A percentile compares a stretch with the other conserved stretches of the same genome.
These are phyloP conservation scores for Grallaria varia DNA, from an alignment of 2,113 vertebrate genomes.

Conservation along the genomic window DNA sequence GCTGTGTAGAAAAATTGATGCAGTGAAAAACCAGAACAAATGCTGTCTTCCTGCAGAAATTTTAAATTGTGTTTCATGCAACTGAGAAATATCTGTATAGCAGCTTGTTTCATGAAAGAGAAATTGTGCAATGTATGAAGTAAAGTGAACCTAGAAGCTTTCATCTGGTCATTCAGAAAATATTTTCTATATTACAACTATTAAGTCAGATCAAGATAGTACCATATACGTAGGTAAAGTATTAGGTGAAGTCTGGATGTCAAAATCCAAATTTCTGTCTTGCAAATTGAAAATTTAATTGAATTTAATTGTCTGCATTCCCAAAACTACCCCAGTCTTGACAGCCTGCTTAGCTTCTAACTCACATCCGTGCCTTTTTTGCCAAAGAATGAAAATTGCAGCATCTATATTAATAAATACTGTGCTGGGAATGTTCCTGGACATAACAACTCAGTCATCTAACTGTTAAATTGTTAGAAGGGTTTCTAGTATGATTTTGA, in stretches of 20 bases:
- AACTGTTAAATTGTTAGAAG: slow-evolving; percentile 6
- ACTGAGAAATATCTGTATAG: background rate
- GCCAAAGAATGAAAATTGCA: background rate
- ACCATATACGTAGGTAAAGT: background rate
- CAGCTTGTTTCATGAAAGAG: background rate
- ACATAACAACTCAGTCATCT: background rate
- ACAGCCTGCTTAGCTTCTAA: background rate
- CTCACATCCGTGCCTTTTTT: background rate
- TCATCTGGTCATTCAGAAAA: background rate
- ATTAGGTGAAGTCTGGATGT: background rate
- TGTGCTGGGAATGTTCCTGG: background rate
- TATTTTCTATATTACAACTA: background rate
- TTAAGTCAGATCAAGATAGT: background rate
- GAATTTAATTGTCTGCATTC: background rate
- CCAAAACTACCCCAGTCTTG: background rate
- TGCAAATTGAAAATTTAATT: background rate
- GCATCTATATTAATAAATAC: background rate
- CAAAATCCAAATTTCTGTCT: background rate
- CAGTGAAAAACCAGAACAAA: background rate
- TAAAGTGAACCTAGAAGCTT: background rate
- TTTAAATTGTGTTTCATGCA: background rate
- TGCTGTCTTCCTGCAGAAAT: background rate
- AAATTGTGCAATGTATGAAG: background rate
- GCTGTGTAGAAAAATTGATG: background rate
- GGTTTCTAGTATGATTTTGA: background rate